These are phyloP conservation scores for Aphaenogaster rudis DNA, from an alignment of 1,140 invertebrate genomes.

Conservation along the genomic window DNA sequence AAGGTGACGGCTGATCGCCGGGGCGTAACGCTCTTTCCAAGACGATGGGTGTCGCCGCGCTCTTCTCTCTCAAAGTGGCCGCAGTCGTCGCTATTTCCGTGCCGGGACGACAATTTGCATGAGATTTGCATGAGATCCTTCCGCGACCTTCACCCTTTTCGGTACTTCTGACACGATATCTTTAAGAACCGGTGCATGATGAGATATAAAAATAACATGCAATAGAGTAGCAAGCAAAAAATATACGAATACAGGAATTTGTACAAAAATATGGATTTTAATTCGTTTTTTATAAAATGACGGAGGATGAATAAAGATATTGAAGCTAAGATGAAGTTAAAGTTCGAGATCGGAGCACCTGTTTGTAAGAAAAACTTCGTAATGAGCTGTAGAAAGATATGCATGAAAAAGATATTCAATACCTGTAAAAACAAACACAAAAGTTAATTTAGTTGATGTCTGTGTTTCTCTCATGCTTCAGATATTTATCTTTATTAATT, in stretches of 20 bases:
- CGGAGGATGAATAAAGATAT: background rate
- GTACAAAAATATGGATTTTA: background rate
- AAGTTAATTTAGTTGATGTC: background rate
- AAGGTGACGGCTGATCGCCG: constrained; percentile 56
- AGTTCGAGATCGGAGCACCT: background rate
- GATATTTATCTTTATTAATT: constrained; percentile 17
- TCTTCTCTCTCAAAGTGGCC: constrained; percentile 41
- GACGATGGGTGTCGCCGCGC: constrained; percentile 3
- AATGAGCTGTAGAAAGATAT: background rate
- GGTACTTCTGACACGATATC: background rate
- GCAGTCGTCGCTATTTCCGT: constrained; percentile 54
- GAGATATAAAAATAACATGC: constrained; percentile 27
- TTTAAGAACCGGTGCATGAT: constrained; percentile 16
- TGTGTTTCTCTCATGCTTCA: background rate
- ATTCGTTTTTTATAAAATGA: background rate
- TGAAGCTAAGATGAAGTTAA: background rate
- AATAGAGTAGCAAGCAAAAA: background rate
- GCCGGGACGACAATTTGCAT: constrained; percentile 52
- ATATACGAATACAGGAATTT: background rate
- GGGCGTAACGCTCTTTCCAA: constrained; percentile 48
- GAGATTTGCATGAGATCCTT: constrained; percentile 57
- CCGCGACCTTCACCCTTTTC: constrained; percentile 53
- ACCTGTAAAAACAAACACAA: background rate
- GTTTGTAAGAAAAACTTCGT: background rate
- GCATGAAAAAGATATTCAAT: background rate